Evolutionary conservation across 1,140 invertebrate genomes (phyloP).

Genomic region (Pinna nobilis): DNA sequence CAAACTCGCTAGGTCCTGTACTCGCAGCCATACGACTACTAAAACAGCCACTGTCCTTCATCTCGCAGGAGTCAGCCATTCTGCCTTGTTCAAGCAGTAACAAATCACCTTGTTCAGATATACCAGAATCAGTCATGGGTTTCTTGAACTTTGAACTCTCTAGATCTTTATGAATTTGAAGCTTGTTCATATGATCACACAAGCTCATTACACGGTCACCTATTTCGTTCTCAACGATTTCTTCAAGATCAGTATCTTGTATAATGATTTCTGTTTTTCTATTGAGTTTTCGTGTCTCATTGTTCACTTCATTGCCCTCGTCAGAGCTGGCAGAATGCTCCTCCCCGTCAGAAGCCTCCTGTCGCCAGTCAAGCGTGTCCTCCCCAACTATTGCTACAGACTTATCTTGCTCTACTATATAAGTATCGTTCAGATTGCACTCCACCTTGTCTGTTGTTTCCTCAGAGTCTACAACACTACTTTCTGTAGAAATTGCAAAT

Average conservation of each 20-base stretch:
- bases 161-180: not conserved
- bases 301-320: slow-evolving; percentile 5
- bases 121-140: slow-evolving; percentile 64
- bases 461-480: not conserved
- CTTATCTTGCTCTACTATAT: slow-evolving; percentile 12
- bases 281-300: not conserved
- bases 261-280: too few species aligned
- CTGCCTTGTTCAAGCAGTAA: not conserved
- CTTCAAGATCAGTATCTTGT: not conserved
- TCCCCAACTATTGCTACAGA: slow-evolving; percentile 25
- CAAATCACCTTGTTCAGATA: slow-evolving; percentile 45
- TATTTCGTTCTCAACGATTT: not conserved
- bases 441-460: not conserved
- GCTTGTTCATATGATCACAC: slow-evolving; percentile 18
- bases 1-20: slow-evolving; percentile 5
- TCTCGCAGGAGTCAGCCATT: slow-evolving; percentile 34
- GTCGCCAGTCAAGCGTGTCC: slow-evolving; percentile 42
- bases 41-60: not conserved
- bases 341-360: slow-evolving; percentile 40
- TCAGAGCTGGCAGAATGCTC: slow-evolving; percentile 20
- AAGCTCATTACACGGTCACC: slow-evolving; percentile 5
- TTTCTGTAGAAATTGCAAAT: not conserved
- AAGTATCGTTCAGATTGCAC: slow-evolving; percentile 34
- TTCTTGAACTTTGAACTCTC: slow-evolving; percentile 38
- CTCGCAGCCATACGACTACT: not conserved